Conservation (phyloP, 2,797 vertebrate genomes). For the Coregonus suidteri region DNA sequence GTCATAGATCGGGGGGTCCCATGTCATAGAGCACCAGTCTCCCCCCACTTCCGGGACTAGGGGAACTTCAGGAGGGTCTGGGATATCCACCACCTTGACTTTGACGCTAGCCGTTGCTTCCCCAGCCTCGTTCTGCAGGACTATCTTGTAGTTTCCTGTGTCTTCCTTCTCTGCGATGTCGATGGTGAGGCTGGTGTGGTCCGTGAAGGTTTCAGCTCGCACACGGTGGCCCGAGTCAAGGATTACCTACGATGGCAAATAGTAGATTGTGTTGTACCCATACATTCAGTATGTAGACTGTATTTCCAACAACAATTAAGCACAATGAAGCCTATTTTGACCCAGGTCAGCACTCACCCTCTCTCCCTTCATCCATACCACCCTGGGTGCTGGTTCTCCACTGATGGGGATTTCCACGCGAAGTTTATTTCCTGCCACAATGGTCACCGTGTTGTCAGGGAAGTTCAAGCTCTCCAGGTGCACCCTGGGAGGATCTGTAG, state of each 20-base stretch:
- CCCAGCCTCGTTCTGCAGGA: conserved; percentile 95
- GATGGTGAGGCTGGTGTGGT: conserved; percentile 92
- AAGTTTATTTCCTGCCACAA: conserved; percentile 94
- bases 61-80: conserved; percentile 90
- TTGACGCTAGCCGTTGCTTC: conserved; percentile 89
- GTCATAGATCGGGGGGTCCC: conserved; percentile 93
- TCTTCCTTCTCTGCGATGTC: conserved; percentile 93
- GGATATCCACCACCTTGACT: conserved; percentile 98
- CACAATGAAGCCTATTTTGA: not conserved
- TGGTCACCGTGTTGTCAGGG: conserved; percentile 87
- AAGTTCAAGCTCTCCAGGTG: conserved; percentile 89
- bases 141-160: conserved; percentile 89
- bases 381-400: conserved; percentile 91
- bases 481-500: conserved; percentile 90
- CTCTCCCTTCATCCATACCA: conserved; percentile 94
- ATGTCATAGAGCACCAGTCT: conserved; percentile 95
- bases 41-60: conserved; percentile 89
- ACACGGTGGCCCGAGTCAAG: conserved; percentile 87
- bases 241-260: conserved; percentile 77
- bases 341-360: conserved; percentile 77
- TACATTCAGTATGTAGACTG: not conserved
- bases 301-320: not conserved
- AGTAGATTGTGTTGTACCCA: not conserved
- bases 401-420: conserved; percentile 92
- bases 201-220: conserved; percentile 85